A percentile compares a stretch with the other conserved stretches of the same genome.
phyloP scores from a whole-genome alignment of 35 echinoderm and acorn worm genomes.

The Antedon bifida region DNA sequence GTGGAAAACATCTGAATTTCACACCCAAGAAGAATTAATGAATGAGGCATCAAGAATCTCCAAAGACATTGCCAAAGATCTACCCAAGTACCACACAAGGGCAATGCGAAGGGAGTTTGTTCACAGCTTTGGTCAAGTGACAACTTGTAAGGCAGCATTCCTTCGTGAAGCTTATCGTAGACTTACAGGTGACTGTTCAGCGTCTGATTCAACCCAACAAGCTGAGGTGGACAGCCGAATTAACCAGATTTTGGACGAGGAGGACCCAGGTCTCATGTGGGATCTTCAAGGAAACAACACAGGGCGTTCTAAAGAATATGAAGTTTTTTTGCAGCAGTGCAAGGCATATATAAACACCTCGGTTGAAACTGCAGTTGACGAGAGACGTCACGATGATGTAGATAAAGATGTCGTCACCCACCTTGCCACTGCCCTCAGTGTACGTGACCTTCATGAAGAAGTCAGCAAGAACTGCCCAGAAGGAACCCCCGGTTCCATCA shows the following conservation, averaged over 20 bases:
- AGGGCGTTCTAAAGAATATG: constrained; percentile 12
- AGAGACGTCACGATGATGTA: constrained; percentile 12
- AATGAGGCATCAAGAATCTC: neutral
- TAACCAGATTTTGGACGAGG: neutral
- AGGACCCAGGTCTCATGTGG: constrained; percentile 7
- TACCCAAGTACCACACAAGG: constrained; percentile 4
- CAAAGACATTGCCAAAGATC: neutral
- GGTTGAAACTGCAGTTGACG: constrained; percentile 25
- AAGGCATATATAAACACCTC: constrained; percentile 1
- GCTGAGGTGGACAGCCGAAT: neutral
- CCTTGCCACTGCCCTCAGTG: constrained; percentile 14
- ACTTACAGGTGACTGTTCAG: neutral
- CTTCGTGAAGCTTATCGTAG: neutral
- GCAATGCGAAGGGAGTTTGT: neutral
- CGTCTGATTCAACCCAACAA: neutral
- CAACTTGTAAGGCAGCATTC: neutral
- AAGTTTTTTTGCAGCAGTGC: constrained; percentile 7
- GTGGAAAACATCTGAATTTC: neutral
- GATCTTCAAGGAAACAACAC: neutral
- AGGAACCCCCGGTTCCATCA: constrained; percentile 18
- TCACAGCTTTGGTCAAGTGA: neutral
- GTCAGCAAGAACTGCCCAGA: constrained; percentile 14
- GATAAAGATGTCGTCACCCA: neutral
- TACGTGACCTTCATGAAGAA: constrained; percentile 10
- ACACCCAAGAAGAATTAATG: neutral